Percentiles rank a stretch among this genome's conserved stretches.
These are phyloP conservation scores for Tolmerus cingulatus DNA, from an alignment of 2,888 invertebrate species.

Conservation along the genomic window DNA sequence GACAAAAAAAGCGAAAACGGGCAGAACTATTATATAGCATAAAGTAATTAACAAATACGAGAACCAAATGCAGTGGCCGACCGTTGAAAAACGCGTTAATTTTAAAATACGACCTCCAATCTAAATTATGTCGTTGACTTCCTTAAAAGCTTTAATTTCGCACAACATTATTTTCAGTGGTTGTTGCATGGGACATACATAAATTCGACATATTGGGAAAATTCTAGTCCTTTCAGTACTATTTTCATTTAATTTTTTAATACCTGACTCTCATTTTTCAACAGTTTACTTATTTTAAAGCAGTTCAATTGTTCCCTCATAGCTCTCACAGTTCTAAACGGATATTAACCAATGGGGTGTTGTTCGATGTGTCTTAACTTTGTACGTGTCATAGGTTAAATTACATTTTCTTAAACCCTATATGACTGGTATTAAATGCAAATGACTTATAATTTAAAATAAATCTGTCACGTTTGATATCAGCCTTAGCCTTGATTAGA, in stretches of 20 bases:
- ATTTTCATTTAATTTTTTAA: neutral
- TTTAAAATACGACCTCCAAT: slow-evolving; percentile 11
- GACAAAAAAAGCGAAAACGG: neutral
- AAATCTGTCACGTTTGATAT: too few relatives aligned
- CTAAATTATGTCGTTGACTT: neutral
- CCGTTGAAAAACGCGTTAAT: slow-evolving; percentile 19
- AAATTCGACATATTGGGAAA: neutral
- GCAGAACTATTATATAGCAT: neutral
- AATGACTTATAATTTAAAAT: too few relatives aligned
- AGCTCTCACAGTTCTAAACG: too few relatives aligned
- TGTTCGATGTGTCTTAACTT: too few relatives aligned
- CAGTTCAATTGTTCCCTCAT: too few relatives aligned
- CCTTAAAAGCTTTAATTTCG: neutral
- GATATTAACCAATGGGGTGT: too few relatives aligned
- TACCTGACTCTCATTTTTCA: too few relatives aligned
- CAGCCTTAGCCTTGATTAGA: too few relatives aligned
- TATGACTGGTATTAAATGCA: too few relatives aligned
- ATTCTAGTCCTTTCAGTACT: neutral
- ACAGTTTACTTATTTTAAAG: too few relatives aligned
- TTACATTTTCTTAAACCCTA: too few relatives aligned
- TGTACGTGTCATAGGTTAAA: too few relatives aligned
- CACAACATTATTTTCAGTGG: neutral
- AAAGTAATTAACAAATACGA: neutral
- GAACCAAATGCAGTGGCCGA: slow-evolving; percentile 14
- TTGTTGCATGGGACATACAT: neutral